These are phyloP conservation scores for Otus sunia DNA, from an alignment of 2,113 vertebrate genomes.

Conservation along the genomic window DNA sequence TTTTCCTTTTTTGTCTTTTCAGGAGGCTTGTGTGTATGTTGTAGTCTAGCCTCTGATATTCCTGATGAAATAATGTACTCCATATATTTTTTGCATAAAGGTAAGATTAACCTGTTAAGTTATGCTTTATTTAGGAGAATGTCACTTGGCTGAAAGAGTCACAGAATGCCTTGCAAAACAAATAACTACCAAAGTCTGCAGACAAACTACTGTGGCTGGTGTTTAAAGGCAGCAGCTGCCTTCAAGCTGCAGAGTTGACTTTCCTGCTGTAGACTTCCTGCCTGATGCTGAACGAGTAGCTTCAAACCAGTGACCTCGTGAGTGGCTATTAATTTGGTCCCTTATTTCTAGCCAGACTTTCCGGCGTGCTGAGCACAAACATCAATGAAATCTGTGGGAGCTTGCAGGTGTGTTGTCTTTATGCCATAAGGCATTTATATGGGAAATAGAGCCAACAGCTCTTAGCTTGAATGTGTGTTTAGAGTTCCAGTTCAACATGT, in stretches of 20 bases:
- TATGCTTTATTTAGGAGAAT: neutral
- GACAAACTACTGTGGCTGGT: neutral
- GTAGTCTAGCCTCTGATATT: slow-evolving; percentile 69
- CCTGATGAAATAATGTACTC: slow-evolving; percentile 80
- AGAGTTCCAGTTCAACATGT: neutral
- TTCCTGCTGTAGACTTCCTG: slow-evolving; percentile 1
- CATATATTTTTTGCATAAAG: slow-evolving; percentile 88
- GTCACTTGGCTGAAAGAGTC: neutral
- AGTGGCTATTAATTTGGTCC: slow-evolving; percentile 3
- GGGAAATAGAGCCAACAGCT: slow-evolving; percentile 3
- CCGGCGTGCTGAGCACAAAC: neutral
- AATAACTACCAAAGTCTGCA: neutral
- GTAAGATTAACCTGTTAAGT: slow-evolving; percentile 50
- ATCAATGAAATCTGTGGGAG: neutral
- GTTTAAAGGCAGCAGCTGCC: neutral
- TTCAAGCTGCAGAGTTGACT: neutral
- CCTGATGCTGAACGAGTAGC: neutral
- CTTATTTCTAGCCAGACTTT: slow-evolving; percentile 23
- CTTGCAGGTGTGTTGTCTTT: slow-evolving; percentile 24
- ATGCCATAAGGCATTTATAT: neutral
- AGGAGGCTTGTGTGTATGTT: slow-evolving; percentile 92
- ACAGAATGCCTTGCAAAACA: neutral
- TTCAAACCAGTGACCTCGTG: neutral
- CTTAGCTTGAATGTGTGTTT: neutral
- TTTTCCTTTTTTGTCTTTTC: slow-evolving; percentile 14